phyloP scores from a whole-genome alignment of 2,797 vertebrate species.

The Emydoidea blandingii region DNA sequence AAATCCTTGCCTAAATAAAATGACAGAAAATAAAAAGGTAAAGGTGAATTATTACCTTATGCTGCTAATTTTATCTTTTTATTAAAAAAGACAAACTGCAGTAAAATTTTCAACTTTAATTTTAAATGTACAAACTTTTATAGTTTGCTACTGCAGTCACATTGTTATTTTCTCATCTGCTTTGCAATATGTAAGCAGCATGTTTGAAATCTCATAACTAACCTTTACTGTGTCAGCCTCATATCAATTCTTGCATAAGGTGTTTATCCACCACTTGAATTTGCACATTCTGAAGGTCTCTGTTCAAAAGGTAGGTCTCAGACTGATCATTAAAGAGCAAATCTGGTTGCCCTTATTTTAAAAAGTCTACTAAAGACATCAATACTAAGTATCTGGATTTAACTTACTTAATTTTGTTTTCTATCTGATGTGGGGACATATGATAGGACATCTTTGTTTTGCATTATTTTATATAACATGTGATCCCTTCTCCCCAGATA shows the following conservation, averaged over 20 bases:
- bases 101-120: no score
- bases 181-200: neutral
- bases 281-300: neutral
- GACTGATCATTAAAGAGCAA: neutral
- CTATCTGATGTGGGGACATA: neutral
- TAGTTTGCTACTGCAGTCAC: no score
- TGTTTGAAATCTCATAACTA: neutral
- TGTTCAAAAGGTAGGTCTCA: neutral
- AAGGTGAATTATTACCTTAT: no score
- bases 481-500: neutral
- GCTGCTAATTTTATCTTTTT: no score
- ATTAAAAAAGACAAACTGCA: no score
- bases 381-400: neutral
- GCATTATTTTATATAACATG: fast-evolving
- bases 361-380: fast-evolving
- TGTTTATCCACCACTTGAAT: neutral
- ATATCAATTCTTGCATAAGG: neutral
- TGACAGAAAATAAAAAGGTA: no score
- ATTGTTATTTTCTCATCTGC: no score
- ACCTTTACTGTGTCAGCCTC: neutral
- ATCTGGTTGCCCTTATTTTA: neutral
- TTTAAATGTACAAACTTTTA: no score
- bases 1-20: no score
- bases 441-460: neutral
- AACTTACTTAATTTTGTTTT: neutral